These are phyloP conservation scores for Gobius niger DNA, from an alignment of 2,113 vertebrate genomes.

Conservation along the genomic window DNA sequence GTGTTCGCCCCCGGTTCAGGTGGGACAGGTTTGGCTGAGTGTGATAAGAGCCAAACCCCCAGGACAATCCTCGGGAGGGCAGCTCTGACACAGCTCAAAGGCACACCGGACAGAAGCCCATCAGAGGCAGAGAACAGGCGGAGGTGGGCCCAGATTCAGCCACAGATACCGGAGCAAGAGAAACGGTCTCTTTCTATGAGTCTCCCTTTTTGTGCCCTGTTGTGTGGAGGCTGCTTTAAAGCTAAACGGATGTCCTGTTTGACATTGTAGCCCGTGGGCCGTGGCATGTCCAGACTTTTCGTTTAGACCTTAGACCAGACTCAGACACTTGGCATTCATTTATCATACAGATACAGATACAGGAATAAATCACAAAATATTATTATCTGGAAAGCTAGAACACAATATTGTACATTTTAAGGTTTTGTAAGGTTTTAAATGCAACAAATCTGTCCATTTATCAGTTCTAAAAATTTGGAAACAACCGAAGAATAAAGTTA, in stretches of 20 bases:
- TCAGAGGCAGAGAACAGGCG: slow-evolving; percentile 58
- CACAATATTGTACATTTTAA: too few relatives aligned
- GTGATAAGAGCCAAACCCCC: slow-evolving; percentile 68
- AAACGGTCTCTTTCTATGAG: slow-evolving; percentile 14
- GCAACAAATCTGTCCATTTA: too few relatives aligned
- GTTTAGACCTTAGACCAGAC: too few relatives aligned
- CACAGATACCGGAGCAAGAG: slow-evolving; percentile 42
- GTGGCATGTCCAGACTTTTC: too few relatives aligned
- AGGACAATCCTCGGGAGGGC: slow-evolving; percentile 61
- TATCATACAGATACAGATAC: too few relatives aligned
- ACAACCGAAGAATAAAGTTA: too few relatives aligned
- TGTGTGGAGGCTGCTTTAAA: slow-evolving; percentile 14
- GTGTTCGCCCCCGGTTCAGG: slow-evolving; percentile 62
- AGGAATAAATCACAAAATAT: too few relatives aligned
- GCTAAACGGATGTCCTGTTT: slow-evolving; percentile 1
- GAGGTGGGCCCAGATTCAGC: slow-evolving; percentile 12
- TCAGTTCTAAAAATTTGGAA: too few relatives aligned
- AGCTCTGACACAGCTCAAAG: slow-evolving; percentile 65
- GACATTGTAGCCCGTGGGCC: too few relatives aligned
- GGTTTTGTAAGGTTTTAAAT: too few relatives aligned
- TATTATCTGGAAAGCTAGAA: too few relatives aligned
- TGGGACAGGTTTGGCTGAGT: slow-evolving; percentile 56
- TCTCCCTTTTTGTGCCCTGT: slow-evolving; percentile 15
- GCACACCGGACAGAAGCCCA: slow-evolving; percentile 66
- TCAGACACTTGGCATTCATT: too few relatives aligned